Evolutionary conservation across 2,888 invertebrate genomes (phyloP).

Genomic region (Troilus luridus): DNA sequence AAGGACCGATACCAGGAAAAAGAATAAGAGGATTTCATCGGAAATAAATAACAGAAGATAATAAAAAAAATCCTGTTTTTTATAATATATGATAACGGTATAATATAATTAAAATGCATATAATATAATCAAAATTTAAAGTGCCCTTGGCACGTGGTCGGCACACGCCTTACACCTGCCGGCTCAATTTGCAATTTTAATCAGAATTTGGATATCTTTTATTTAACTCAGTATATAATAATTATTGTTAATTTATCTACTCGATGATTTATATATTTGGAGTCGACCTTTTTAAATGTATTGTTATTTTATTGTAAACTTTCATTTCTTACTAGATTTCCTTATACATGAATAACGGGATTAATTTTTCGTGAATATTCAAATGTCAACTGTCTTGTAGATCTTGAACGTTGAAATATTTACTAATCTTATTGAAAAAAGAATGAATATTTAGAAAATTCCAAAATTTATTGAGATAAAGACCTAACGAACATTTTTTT

Average conservation of each 20-base stretch:
- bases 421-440: too few species aligned
- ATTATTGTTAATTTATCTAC: constrained; percentile 2
- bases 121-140: not conserved
- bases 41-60: not conserved
- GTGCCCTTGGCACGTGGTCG: not conserved
- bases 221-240: not conserved
- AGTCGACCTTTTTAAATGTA: not conserved
- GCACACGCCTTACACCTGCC: not conserved
- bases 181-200: constrained; percentile 2
- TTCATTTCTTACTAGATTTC: not conserved
- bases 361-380: not conserved
- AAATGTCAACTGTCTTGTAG: not conserved
- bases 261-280: too few species aligned
- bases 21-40: not conserved
- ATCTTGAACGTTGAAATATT: not conserved
- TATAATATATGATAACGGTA: not conserved
- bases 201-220: constrained; percentile 7
- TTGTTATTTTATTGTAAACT: not conserved
- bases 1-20: not conserved
- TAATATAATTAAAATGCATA: not conserved
- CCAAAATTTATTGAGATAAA: too few species aligned
- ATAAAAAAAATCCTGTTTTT: not conserved
- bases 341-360: not conserved
- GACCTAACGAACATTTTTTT: too few species aligned
- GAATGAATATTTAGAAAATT: too few species aligned